Evolutionary conservation across 2,113 vertebrate species (phyloP).

Genomic region (Vimba vimba): DNA sequence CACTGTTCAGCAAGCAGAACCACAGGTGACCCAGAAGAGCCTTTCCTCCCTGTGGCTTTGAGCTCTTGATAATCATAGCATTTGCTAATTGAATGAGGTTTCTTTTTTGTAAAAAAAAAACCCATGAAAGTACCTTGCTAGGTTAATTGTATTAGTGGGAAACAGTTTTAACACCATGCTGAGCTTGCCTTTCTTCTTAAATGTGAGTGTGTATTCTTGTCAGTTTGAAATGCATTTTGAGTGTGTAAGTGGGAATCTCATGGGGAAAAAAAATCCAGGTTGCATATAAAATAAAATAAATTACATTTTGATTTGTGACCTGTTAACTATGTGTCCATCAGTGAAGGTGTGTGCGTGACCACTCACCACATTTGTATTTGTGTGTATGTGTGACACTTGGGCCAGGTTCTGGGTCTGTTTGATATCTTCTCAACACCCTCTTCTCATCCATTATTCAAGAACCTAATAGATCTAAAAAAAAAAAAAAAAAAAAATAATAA

Average conservation of each 20-base stretch:
- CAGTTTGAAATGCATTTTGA: neutral
- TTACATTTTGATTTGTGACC: neutral
- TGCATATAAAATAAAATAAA: neutral
- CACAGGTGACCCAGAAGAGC: neutral
- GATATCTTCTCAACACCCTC: neutral
- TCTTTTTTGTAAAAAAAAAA: neutral
- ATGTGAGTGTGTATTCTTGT: neutral
- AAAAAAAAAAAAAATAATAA: conserved; percentile 53
- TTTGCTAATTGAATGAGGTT: conserved; percentile 18
- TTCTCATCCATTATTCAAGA: conserved; percentile 46
- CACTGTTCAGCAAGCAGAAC: conserved; percentile 17
- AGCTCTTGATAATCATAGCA: conserved; percentile 34
- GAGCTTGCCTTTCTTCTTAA: neutral
- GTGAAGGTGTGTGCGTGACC: conserved; percentile 10
- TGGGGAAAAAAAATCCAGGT: neutral
- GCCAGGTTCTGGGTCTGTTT: neutral
- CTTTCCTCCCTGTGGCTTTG: conserved; percentile 22
- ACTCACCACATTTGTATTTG: conserved; percentile 1
- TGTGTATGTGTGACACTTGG: neutral
- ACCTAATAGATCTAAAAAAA: conserved; percentile 34
- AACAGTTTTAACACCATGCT: neutral
- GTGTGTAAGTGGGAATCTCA: no score
- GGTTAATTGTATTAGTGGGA: neutral
- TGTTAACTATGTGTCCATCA: neutral
- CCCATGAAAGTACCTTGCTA: neutral